Conservation (phyloP, 2,888 invertebrate genomes). For the Clostera curtula region DNA sequence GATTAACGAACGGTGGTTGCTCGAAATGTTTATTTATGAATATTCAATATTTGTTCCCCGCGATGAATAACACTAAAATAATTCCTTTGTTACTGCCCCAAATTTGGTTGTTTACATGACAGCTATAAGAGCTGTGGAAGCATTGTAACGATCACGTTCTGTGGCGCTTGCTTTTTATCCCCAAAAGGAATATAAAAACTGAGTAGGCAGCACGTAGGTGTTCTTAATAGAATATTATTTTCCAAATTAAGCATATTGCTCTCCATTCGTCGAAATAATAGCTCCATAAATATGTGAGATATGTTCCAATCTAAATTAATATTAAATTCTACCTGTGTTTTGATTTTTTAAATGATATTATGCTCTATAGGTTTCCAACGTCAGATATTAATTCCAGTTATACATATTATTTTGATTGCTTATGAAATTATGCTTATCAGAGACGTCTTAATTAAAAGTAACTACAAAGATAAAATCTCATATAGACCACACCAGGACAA, state of each 20-base stretch:
- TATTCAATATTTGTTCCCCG: conserved; percentile 11
- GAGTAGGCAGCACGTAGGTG: conserved; percentile 8
- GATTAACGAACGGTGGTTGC: conserved; percentile 47
- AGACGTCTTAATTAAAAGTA: too few species aligned
- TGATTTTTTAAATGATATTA: too few species aligned
- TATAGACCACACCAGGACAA: background rate
- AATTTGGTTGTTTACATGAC: background rate
- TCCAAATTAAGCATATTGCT: conserved; percentile 4
- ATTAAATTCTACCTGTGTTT: too few species aligned
- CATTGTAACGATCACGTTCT: conserved; percentile 1
- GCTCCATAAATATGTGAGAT: too few species aligned
- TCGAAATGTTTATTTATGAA: conserved; percentile 40
- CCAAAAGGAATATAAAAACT: background rate
- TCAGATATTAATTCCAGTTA: background rate
- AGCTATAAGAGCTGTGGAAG: conserved; percentile 1
- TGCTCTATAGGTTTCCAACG: too few species aligned
- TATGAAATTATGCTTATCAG: too few species aligned
- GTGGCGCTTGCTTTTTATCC: conserved; percentile 1
- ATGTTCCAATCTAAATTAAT: too few species aligned
- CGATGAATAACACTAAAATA: conserved; percentile 5
- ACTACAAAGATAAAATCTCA: background rate
- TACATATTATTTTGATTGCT: background rate
- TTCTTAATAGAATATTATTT: conserved; percentile 9
- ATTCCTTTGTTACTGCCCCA: conserved; percentile 3
- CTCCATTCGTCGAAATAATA: too few species aligned